A percentile compares a stretch with the other conserved stretches of the same genome.
Evolutionary conservation across 2,113 vertebrate species (phyloP).

Genomic region (Herpetotheres cachinnans): DNA sequence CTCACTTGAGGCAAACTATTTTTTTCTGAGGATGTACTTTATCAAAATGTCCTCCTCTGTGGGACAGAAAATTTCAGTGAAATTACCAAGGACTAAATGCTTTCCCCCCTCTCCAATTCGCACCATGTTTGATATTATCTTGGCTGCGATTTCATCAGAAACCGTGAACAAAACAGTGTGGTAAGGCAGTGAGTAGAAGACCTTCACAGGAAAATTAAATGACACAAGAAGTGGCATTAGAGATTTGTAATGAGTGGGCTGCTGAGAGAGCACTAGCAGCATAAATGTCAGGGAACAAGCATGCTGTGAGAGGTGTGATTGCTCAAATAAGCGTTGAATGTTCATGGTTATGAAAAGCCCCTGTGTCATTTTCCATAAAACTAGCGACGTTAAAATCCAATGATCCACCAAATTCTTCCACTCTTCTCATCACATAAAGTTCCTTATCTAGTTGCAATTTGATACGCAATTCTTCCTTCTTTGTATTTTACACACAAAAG

Average conservation of each 20-base stretch:
- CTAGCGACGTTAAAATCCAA: neutral
- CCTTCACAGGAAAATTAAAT: conserved; percentile 37
- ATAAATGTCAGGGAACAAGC: conserved; percentile 45
- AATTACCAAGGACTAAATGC: neutral
- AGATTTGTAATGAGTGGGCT: conserved; percentile 11
- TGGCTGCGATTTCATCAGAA: neutral
- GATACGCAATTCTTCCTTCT: neutral
- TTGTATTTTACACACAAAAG: neutral
- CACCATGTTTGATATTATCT: neutral
- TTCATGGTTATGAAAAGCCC: neutral
- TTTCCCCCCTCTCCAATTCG: neutral
- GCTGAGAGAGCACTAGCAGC: neutral
- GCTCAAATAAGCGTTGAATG: neutral
- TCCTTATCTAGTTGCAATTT: neutral
- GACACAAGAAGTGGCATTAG: neutral
- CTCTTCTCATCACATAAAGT: neutral
- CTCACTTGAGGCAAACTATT: neutral
- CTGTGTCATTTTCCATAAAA: neutral
- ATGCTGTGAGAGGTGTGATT: conserved; percentile 25
- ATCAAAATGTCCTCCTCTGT: neutral
- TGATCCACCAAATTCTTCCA: conserved; percentile 20
- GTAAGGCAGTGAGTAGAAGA: neutral
- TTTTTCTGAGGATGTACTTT: neutral
- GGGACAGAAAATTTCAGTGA: neutral
- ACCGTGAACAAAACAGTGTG: neutral